Base-by-base conservation (phyloP, 1,140 invertebrate species). In the Drosophila tani region DNA sequence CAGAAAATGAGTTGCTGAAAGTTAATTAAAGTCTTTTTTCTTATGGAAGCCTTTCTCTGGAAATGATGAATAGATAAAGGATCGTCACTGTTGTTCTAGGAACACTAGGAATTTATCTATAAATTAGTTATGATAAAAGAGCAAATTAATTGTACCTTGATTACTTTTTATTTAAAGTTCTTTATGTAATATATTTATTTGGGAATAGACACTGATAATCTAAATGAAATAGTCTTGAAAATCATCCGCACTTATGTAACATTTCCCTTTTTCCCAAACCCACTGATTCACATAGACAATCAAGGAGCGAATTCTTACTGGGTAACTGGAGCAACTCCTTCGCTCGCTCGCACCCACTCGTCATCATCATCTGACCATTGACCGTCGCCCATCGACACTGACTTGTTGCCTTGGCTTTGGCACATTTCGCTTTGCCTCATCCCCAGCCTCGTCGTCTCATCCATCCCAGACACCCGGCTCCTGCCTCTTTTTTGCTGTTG, bases 381-480 rank as follows among this genome's bases (percentile, higher is more conserved):
- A 73, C 53, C 41, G 51, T 12, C 51, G 17, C 35, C 66, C 47
- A 55, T 43, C 38, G 63, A 38, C 66, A 38, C 32, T 58, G 32
- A 71, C 68, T 71, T 71, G 50, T 70, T 70, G 66, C 68, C 66
- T 57, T 71, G 50, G 41, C 68, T 68, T 66, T 67, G 64, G 64
- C 58, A 67, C 58, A 67, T 67, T 67, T 64, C 15, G 32, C 24
- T 19, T 46, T 38, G 43, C 40, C 40, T 40, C 17, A 38, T 38
- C 50, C 49, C 12, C 9, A 21, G 43, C 27, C 27, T 6, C 12
- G 12, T 24, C 12, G n/a, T 47, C 45, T 47, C 45, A 40, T 47
- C 11, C 63, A 32, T 24, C n/a, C 46, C 38, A 47, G n/a, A 29
- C 19, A 24, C 9, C 6, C 38, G 0, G 32, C 43, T 63, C 29